These are phyloP conservation scores for Cynopterus brachyotis DNA, from an alignment of 2,113 vertebrate species.

Conservation along the genomic window DNA sequence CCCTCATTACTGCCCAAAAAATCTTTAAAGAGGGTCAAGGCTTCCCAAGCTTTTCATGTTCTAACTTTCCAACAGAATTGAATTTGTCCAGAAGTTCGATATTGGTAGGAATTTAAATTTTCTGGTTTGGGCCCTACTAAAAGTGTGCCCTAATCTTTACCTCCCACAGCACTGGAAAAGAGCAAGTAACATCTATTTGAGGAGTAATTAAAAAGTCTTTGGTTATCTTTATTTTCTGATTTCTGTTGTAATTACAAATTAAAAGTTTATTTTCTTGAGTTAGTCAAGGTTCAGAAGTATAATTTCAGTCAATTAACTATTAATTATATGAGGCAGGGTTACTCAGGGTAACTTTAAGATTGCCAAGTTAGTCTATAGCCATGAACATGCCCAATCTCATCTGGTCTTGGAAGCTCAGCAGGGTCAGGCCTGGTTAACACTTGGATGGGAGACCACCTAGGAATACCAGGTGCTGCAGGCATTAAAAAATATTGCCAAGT, in stretches of 20 bases:
- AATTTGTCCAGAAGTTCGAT: neutral
- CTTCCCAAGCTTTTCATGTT: neutral
- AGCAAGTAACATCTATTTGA: neutral
- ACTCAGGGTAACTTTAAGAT: neutral
- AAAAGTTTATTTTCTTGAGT: neutral
- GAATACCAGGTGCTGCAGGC: too few species aligned
- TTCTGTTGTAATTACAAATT: neutral
- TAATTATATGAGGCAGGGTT: neutral
- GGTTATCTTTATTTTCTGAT: slow-evolving; percentile 10
- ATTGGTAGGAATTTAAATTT: neutral
- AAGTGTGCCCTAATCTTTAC: neutral
- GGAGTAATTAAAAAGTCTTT: neutral
- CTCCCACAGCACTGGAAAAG: neutral
- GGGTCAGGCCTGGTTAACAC: too few species aligned
- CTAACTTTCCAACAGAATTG: neutral
- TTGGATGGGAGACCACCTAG: too few species aligned
- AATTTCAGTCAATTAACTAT: neutral
- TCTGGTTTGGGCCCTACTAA: neutral
- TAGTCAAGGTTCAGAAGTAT: neutral
- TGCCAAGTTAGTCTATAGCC: neutral
- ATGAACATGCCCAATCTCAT: too few species aligned
- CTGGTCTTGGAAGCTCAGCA: too few species aligned
- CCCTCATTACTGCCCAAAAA: neutral
- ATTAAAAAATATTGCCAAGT: neutral
- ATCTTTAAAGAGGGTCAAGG: neutral